Evolutionary conservation across 2,888 invertebrate species (phyloP).

Genomic region (Agonopterix heracliana): DNA sequence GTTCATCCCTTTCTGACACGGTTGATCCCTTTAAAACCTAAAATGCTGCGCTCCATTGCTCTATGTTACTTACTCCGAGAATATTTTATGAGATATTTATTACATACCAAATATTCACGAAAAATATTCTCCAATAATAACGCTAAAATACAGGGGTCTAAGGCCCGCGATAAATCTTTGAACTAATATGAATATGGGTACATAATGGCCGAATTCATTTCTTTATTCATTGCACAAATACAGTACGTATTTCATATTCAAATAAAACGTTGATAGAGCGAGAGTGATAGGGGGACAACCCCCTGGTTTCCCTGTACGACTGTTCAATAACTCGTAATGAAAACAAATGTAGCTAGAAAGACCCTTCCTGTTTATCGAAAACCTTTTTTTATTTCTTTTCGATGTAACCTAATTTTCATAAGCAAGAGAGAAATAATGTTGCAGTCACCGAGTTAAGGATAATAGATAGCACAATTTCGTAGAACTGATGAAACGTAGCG

Average conservation of each 20-base stretch:
- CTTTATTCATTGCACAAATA: conserved; percentile 11
- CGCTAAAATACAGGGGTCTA: too few relatives aligned
- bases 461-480: too few relatives aligned
- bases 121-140: too few relatives aligned
- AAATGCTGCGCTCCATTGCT: too few relatives aligned
- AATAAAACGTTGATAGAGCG: conserved; percentile 25
- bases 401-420: conserved; percentile 44
- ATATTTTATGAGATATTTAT: too few relatives aligned
- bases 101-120: too few relatives aligned
- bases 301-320: conserved; percentile 20
- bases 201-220: background rate
- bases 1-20: too few relatives aligned
- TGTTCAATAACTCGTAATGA: conserved; percentile 59
- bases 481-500: background rate
- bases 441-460: too few relatives aligned
- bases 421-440: conserved; percentile 15
- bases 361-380: conserved; percentile 51
- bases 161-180: too few relatives aligned
- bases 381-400: conserved; percentile 40
- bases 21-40: too few relatives aligned
- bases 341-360: conserved; percentile 56
- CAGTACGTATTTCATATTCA: conserved; percentile 16
- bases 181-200: too few relatives aligned
- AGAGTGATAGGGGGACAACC: conserved; percentile 29
- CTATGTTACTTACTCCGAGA: too few relatives aligned